A percentile compares a stretch with the other conserved stretches of the same genome.
phyloP scores from a whole-genome alignment of 1,140 invertebrate genomes.

The Penaeus japonicus region DNA sequence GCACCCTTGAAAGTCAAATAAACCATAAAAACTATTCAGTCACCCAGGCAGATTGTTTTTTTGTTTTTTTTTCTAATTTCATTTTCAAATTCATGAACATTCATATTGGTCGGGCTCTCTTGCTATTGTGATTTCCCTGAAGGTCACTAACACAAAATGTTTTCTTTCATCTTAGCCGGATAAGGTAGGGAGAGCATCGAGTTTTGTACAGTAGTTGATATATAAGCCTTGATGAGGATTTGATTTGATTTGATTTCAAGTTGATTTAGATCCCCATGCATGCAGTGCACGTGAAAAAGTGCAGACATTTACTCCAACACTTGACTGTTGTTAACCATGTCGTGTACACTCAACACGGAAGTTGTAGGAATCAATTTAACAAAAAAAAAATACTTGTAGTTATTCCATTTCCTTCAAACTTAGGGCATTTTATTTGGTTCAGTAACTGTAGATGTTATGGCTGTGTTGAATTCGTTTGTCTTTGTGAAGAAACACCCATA shows the following conservation, averaged over 20 bases:
- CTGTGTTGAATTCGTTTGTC: no score
- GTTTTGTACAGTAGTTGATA: slow-evolving; percentile 15
- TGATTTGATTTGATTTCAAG: neutral
- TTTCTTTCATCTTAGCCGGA: slow-evolving; percentile 37
- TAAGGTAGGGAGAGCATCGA: slow-evolving; percentile 12
- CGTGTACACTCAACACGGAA: neutral
- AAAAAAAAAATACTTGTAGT: no score
- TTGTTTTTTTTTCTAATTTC: no score
- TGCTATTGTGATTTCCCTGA: neutral
- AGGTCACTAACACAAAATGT: slow-evolving; percentile 21
- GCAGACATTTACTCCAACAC: neutral
- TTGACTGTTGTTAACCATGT: neutral
- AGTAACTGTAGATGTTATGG: no score
- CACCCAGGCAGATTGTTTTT: no score
- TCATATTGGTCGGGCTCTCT: neutral
- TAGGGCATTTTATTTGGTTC: no score
- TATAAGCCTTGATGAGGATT: slow-evolving; percentile 3
- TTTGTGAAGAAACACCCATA: no score
- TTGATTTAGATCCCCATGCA: slow-evolving; percentile 20
- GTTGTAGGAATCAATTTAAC: no score
- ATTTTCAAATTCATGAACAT: no score
- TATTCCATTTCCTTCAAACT: no score
- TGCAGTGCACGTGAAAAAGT: neutral
- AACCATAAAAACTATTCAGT: no score
- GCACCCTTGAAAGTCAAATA: no score